Base-by-base conservation (phyloP, 1,140 invertebrate species). In the Rhagoletis pomonella region DNA sequence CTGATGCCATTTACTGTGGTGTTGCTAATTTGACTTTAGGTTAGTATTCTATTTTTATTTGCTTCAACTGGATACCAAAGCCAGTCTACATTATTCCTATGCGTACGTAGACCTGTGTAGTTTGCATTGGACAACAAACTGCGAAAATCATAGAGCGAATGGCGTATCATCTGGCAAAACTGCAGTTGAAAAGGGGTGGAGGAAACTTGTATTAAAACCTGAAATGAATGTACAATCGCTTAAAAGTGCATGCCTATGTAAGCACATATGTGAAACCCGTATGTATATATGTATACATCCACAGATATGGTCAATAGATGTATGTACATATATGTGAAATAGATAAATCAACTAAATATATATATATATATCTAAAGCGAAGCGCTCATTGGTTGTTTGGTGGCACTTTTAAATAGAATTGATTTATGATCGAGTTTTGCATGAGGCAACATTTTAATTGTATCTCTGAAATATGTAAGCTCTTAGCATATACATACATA, bases 381-480 rank as follows among this genome's bases (percentile, higher is more conserved):
- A 42, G 29, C 29, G 58, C 55, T 60, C 55, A 60, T 85, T 85
- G 84, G 55, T 39, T 85, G 84, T 17, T 62, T 62, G 29, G 39
- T 29, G 29, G 17, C 58, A 44, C 17, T 60, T 85, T 73, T 47
- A 39, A 1, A 12, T 85, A 62, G 42, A 60, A 85, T 44, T 85
- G 84, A 81, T 44, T 81, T 81, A 55, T 81, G n/a, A 55, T 81
- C 50, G 47, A 81, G 47, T 81, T 55, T 55, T 81, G 73, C n/a
- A 29, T 81, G 39, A 47, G 44, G 4, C 73, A 17, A 47, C 17
- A 81, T 55, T 81, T 58, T 17, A 50, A 50, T 55, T 55, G 58
- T 55, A 62, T 9, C 58, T n/a, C 2, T 17, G 9, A 55, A 17
- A 44, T 2, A 55, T 29, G 29, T 29, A 29, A 29, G 29, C 29